Evolutionary conservation across 2,888 invertebrate species (phyloP), one percentile per base, ranked within the genome.

Genomic region (Cacoxenus indagator): DNA sequence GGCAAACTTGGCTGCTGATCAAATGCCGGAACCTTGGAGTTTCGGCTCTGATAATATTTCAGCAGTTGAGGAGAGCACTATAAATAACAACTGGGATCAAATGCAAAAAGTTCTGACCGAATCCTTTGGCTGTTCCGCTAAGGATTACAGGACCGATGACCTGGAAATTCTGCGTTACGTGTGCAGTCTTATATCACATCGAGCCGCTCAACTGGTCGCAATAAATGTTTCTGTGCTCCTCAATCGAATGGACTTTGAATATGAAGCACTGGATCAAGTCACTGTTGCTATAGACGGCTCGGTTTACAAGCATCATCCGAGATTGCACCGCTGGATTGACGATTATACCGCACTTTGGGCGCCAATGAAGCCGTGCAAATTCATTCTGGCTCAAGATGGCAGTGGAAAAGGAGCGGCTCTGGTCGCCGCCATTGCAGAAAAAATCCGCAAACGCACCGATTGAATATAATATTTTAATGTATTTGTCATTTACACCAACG

Each of bases 381-480:
- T 95, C 64, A 89, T 93, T 75, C 89, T 91, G 67, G 93, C 93
- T 0, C 93, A 94, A 84, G 95, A 95, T 87, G 95, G 95, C 59
- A 94, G 94, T 85, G 95, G 95, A 27, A 94, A 94, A 83, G 95
- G 95, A 8, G 94, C 94, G 1, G 95, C 93, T 1, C 89, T 95
- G 48, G 92, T 93, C 0, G 93, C 94, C 29, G 94, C 94, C 71
- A 92, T 94, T 75, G 94, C 94, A 0, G 89, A 90, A 26, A 89
- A 91, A 74, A 85, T 92, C 67, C 61, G 24, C 9, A 61, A 43
- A 17, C 61, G 43, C 4, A 22, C 6, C 4, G 43, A 61, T 24
- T 61, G 19, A 48, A 17, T 14, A 19, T 48, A 9, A 31, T 5
- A 5, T 8, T 8, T 31, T 8, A 8, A 8, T 31, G 31, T 31